Evolutionary conservation across 2,113 vertebrate species (phyloP), one percentile per base, ranked within the genome.

Genomic region (Marmota monax): DNA sequence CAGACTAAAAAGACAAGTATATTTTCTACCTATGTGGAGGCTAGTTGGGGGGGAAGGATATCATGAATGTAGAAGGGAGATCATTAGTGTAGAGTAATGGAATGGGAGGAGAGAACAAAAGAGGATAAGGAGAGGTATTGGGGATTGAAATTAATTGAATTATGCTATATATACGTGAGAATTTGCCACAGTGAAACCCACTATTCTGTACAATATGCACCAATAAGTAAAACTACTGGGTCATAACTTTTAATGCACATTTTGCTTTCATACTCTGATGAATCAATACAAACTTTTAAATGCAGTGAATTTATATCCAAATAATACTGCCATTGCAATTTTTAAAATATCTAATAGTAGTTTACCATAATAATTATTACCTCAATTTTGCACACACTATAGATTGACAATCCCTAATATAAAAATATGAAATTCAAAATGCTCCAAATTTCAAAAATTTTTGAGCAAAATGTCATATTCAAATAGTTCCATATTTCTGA

Each of bases 211-310:
- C 34, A n/a, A 69, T 69, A 69, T n/a, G 6, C 12, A 69, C 67
- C 32, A 69, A n/a, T 69, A 69, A 32, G 27, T 34, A 34, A n/a
- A 23, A 16, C 67, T 69, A 34, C 37, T 67, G 37, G 5, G 32
- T 80, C 45, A 3, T 53, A 95, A 92, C 8, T 83, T 87, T 76
- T 37, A 95, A 74, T 84, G 48, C 16, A 70, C 32, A 90, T 11
- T 90, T 92, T 96, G 90, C 10, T 86, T 92, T 95, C 95, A 90
- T 58, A 67, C 3, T 82, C 78, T 84, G 74, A 89, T 69, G 29
- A 88, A 92, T n/a, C 69, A 32, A 84, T 84, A 83, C 72, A 25
- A 80, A 72, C 77, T 90, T 96, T 42, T 76, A 95, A 90, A 12
- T 92, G 42, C 27, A 92, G 20, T 94, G 32, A 86, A 92, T 88